Base-by-base conservation (phyloP, 2,113 vertebrate species). In the Lanius collurio region DNA sequence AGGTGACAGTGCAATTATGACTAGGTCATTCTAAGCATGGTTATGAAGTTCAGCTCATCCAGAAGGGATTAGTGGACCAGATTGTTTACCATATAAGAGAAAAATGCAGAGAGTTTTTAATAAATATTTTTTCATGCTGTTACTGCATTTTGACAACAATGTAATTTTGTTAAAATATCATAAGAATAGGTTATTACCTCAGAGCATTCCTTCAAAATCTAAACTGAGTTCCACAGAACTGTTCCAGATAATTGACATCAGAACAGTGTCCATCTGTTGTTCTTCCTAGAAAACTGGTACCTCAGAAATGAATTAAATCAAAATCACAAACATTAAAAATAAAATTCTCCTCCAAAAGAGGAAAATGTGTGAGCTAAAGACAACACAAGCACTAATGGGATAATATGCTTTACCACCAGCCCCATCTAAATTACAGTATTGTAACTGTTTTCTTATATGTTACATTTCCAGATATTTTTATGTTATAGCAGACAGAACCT, bases 41-140 rank as follows among this genome's bases (percentile, higher is more conserved):
- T 19, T 33, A 56, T 44, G 44, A 89, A 60, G 19, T 8, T 67
- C 56, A 87, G 28, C 78, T 74, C 35, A 37, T 68, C 24, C 52
- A 90, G 44, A 75, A 82, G 15, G 31, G 44, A 87, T 85, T 62
- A 94, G 92, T 83, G 95, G 83, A 95, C 78, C 79, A 97, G 70
- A 47, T 4, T 94, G 78, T 95, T 94, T 91, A 71, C 91, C 77
- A 74, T 70, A 89, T 90, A 94, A 91, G 91, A 94, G 77, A 95
- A 97, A 96, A 97, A 95, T 94, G 71, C 77, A 94, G 89, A 86
- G 94, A 93, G 89, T 89, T 96, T 96, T 95, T 95, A 95, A 96
- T 87, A 97, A 97, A 95, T 92, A 95, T 22, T 87, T 97, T 97
- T 96, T 85, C 95, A 97, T 31, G 95, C 93, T 89, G 87, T 95